Base-by-base conservation (phyloP, 2,888 invertebrate species). In the Pristionchus exspectatus region DNA sequence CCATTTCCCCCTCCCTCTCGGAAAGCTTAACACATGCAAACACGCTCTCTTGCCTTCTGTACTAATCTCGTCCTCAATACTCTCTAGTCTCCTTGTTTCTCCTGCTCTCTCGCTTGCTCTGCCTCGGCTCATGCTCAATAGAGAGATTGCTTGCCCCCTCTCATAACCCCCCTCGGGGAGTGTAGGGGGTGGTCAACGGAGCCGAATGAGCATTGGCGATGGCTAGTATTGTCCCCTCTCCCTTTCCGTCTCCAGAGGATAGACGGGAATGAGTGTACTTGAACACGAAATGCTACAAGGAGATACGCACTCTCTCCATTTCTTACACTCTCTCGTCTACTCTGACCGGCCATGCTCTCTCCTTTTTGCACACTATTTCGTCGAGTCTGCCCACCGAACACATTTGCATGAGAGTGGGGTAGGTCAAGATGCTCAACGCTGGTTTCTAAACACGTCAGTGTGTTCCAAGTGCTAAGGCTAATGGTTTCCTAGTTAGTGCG, bases 141-240 rank as follows among this genome's bases (percentile, higher is more conserved):
- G 27, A n/a, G 27, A 72, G 72, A 27, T 16, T 72, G 44, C 44
- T 50, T 9, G 10, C 30, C 33, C 84, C 44, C 16, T 50, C 83
- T 24, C 54, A 56, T 56, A 54, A 54, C 50, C 83, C 56, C n/a
- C 18, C 38, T 81, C 81, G 44, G 24, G 77, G 69, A 69, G 69
- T 50, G 44, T 3, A 50, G 9, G 30, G 66, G 66, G n/a, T 77
- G 74, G 74, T 77, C 74, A 77, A 77, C 74, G 74, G 74, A 9
- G 44, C 12, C n/a, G 77, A 77, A 77, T 77, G 81, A 21, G 50
- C 81, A 81, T 81, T 50, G 44, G 81, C 38, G 81, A 81, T 81
- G 81, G 81, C 81, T 81, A 81, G 81, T 81, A 81, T 81, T 81
- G 81, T 81, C 81, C 81, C 81, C 81, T 81, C 77, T 74, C 72